Evolutionary conservation across 2,113 vertebrate species (phyloP), one percentile per base, ranked within the genome.

Genomic region (Apteryx mantelli): DNA sequence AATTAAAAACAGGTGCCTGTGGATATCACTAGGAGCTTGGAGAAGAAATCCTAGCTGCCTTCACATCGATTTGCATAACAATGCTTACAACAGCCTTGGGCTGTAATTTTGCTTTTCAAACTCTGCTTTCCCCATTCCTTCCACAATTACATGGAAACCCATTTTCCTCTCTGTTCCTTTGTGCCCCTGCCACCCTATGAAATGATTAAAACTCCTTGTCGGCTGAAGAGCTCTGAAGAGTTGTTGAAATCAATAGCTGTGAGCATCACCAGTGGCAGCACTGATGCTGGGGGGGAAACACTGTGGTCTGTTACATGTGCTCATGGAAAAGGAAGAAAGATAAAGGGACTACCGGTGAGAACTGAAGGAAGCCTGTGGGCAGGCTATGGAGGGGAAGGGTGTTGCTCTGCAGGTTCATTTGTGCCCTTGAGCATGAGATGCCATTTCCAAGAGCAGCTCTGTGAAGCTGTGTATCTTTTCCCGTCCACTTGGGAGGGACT

Each of bases 1-100:
- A 96, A 97, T 96, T 97, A 96, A 95, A 96, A 95, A 88, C 48
- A 76, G 42, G 61, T 85, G 77, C 97, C 91, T 94, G 76, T 94
- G 94, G 92, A 96, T 69, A 91, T 91, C 85, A 56, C 55, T 82
- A 50, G 61, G 50, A 93, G 91, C 58, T 83, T 84, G 46, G 91
- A 90, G 82, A 69, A 94, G 68, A 71, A 82, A 90, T 69, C 36
- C 42, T 94, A 74, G 26, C 71, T 89, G 66, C 63, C 52, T 97
- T 91, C 66, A 71, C 3, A 11, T 11, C 2, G 4, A 95, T 97
- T 97, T 98, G 87, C 95, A 96, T 96, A 96, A 96, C 91, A 97
- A 97, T 96, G 86, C 44, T 79, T 53, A 42, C n/a, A 69, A 91
- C 77, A 96, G 94, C 95, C 88, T 52, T 25, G 18, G 92, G 95